Percentiles rank a stretch among this genome's conserved stretches.
Conservation (phyloP, 2,888 invertebrate species). For the Rhagophthalmus giganteus region DNA sequence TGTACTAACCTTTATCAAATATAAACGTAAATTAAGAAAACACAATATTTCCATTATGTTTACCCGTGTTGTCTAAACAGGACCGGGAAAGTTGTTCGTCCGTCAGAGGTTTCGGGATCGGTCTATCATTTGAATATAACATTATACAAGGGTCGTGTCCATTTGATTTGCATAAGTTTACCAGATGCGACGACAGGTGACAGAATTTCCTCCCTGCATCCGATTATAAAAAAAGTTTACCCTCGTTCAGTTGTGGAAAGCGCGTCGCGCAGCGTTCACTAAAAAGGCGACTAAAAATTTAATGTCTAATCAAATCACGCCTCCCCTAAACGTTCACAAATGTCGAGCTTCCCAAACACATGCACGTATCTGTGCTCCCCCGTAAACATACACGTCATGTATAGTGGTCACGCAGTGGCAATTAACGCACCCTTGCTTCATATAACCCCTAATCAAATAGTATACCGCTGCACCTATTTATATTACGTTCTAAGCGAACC, state of each 20-base stretch:
- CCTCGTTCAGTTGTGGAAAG: constrained; percentile 1
- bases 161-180: constrained; percentile 19
- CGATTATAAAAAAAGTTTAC: constrained; percentile 6
- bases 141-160: constrained; percentile 9
- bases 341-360: constrained; percentile 40
- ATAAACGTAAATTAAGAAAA: constrained; percentile 11
- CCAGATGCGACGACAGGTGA: constrained; percentile 30
- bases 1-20: constrained; percentile 4
- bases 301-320: constrained; percentile 29
- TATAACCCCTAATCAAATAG: constrained; percentile 45
- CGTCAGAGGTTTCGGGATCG: constrained; percentile 11
- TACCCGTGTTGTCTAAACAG: constrained; percentile 7
- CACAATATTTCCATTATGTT: constrained; percentile 20
- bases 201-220: constrained; percentile 2
- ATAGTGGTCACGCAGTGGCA: constrained; percentile 40
- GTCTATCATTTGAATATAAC: constrained; percentile 27
- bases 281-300: constrained; percentile 14
- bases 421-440: constrained; percentile 49
- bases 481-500: constrained; percentile 35
- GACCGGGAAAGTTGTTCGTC: constrained; percentile 12
- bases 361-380: constrained; percentile 37
- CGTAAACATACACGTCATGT: constrained; percentile 30
- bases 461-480: constrained; percentile 32
- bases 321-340: constrained; percentile 28
- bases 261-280: neutral